phyloP scores from a whole-genome alignment of 2,797 vertebrate genomes.

The Hyperoplus immaculatus region DNA sequence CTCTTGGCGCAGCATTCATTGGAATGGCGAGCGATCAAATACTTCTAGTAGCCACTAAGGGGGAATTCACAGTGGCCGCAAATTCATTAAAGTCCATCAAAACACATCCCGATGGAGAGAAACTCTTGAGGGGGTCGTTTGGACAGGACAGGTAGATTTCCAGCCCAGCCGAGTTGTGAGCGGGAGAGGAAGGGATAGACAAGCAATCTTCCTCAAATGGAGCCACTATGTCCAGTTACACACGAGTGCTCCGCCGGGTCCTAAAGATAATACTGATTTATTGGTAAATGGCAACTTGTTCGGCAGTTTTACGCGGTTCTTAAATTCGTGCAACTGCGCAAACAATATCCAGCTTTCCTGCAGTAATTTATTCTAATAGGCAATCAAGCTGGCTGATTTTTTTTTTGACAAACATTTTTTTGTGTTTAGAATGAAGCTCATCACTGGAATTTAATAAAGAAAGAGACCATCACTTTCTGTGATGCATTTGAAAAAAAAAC shows the following conservation, averaged over 20 bases:
- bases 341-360: not conserved
- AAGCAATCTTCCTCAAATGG: constrained; percentile 86
- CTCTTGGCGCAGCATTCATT: constrained; percentile 50
- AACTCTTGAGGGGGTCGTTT: constrained; percentile 12
- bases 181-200: constrained; percentile 72
- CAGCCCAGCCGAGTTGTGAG: constrained; percentile 51
- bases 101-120: constrained; percentile 29
- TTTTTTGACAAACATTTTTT: not conserved
- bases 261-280: constrained; percentile 81
- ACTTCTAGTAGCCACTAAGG: constrained; percentile 25
- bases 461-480: not conserved
- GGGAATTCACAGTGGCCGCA: constrained; percentile 32
- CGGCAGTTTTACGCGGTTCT: not conserved
- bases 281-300: constrained; percentile 39
- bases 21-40: constrained; percentile 54
- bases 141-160: constrained; percentile 26
- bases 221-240: constrained; percentile 84
- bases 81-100: constrained; percentile 53
- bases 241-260: constrained; percentile 89
- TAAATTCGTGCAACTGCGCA: not conserved
- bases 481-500: not conserved
- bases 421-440: not conserved
- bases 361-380: not conserved
- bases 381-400: not conserved
- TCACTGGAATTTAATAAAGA: not conserved